These are phyloP conservation scores for Tachysurus vachellii DNA, from an alignment of 2,113 vertebrate species.

Conservation along the genomic window DNA sequence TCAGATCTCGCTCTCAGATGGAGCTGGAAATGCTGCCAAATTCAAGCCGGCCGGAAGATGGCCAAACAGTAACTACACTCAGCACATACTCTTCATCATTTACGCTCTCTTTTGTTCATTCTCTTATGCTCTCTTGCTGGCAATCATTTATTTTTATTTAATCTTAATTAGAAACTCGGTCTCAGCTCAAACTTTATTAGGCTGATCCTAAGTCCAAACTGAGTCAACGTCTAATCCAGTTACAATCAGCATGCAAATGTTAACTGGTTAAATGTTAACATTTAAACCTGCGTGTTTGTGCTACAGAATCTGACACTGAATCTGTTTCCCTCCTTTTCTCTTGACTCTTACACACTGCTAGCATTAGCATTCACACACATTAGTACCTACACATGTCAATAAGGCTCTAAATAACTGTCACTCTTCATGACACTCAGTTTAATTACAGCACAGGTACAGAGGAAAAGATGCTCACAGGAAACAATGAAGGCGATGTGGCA, in stretches of 20 bases:
- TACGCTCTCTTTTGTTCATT: not conserved
- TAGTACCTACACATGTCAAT: not conserved
- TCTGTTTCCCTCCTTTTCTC: not conserved
- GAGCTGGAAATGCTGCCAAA: constrained; percentile 9
- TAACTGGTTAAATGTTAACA: not conserved
- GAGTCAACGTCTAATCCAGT: not conserved
- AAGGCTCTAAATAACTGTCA: not conserved
- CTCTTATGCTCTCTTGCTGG: not conserved
- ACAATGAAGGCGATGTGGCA: not conserved
- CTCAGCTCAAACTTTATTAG: too few relatives aligned
- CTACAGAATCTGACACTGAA: not conserved
- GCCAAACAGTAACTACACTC: not conserved
- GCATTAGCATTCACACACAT: not conserved
- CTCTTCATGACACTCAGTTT: not conserved
- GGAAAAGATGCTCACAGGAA: not conserved
- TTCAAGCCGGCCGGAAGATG: not conserved
- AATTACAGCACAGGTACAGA: constrained; percentile 10
- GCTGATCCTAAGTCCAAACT: too few relatives aligned
- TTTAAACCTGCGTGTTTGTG: not conserved
- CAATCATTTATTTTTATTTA: not conserved
- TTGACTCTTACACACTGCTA: not conserved
- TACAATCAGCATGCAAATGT: not conserved
- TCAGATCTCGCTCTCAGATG: constrained; percentile 43
- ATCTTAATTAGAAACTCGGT: not conserved
- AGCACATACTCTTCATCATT: not conserved